These are phyloP conservation scores for Lasioglossum pauxillum DNA, from an alignment of 2,888 invertebrate genomes.

Conservation along the genomic window DNA sequence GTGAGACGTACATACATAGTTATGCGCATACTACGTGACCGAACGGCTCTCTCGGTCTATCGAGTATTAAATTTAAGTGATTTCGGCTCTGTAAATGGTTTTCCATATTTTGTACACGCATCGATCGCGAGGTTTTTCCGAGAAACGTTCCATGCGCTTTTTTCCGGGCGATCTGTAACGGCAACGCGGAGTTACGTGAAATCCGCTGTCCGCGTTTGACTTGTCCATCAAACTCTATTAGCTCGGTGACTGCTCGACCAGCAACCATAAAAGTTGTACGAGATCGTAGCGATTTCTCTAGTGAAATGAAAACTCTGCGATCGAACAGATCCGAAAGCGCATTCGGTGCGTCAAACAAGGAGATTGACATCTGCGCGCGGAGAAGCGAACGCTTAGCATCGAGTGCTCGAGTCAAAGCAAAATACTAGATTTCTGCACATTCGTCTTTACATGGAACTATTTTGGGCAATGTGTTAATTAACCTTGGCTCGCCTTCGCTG, in stretches of 20 bases:
- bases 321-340: neutral
- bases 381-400: neutral
- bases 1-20: too few relatives aligned
- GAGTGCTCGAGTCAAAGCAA: too few relatives aligned
- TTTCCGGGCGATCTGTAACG: neutral
- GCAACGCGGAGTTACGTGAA: neutral
- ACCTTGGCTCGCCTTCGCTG: too few relatives aligned
- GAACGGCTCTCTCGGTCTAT: neutral
- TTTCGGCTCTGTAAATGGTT: neutral
- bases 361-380: neutral
- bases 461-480: too few relatives aligned
- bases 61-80: neutral
- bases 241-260: neutral
- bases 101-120: neutral
- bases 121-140: neutral
- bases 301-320: neutral
- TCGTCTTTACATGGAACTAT: too few relatives aligned
- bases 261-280: neutral
- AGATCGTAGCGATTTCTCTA: neutral
- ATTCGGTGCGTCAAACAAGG: neutral
- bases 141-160: neutral
- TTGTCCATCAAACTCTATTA: neutral
- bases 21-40: neutral
- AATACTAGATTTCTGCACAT: too few relatives aligned
- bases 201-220: neutral